Evolutionary conservation across 1,140 invertebrate genomes (phyloP).

Genomic region (Drosophila ficusphila): DNA sequence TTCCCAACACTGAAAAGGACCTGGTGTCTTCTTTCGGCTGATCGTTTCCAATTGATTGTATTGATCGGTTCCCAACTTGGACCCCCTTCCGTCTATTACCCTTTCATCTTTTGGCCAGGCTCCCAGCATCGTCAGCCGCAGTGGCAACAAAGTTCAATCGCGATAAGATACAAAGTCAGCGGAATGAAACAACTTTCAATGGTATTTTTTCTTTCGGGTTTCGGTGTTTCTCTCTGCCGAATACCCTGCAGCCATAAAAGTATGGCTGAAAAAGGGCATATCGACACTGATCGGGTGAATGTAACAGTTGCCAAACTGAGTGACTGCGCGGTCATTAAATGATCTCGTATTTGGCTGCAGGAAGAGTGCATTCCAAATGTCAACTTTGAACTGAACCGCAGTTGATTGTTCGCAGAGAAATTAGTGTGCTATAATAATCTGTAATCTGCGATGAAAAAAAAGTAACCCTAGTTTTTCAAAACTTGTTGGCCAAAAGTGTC

Average conservation of each 20-base stretch:
- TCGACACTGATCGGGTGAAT: conserved; percentile 45
- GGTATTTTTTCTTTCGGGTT: conserved; percentile 15
- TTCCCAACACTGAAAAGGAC: conserved; percentile 25
- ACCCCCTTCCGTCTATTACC: neutral
- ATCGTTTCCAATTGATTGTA: conserved; percentile 59
- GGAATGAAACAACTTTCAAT: conserved; percentile 46
- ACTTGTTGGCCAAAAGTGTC: neutral
- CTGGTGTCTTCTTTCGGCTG: conserved; percentile 39
- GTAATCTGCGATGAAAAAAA: neutral
- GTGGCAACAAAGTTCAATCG: conserved; percentile 78
- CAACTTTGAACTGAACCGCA: conserved; percentile 10
- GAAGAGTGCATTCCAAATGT: conserved; percentile 40
- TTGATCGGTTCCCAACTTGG: conserved; percentile 41
- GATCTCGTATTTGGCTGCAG: conserved; percentile 24
- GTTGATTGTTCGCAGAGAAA: neutral
- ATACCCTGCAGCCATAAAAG: conserved; percentile 65
- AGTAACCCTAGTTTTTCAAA: neutral
- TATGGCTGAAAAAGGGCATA: conserved; percentile 61
- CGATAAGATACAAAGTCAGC: conserved; percentile 56
- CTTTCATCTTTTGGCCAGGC: conserved; percentile 23
- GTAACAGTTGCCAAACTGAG: conserved; percentile 49
- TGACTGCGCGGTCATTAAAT: conserved; percentile 32
- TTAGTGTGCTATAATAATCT: neutral
- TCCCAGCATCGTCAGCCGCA: conserved; percentile 40
- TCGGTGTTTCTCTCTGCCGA: conserved; percentile 18